These are phyloP conservation scores for Butorides virescens DNA, from an alignment of 2,113 vertebrate genomes.

Conservation along the genomic window DNA sequence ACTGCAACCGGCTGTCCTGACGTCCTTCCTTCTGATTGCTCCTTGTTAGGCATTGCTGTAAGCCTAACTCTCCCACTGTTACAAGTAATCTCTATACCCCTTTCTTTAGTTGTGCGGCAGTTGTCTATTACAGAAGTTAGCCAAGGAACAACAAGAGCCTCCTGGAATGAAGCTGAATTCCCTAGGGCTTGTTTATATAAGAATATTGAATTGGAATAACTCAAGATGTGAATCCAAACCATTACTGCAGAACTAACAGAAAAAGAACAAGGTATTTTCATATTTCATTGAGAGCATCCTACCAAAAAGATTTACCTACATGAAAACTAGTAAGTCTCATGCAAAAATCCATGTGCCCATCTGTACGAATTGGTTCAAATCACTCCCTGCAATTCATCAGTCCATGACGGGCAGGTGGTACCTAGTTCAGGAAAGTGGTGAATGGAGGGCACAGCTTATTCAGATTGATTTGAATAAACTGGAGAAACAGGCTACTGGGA, in stretches of 20 bases:
- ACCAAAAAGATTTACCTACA: not conserved
- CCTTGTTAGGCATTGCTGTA: not conserved
- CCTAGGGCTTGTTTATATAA: not conserved
- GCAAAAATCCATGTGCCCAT: not conserved
- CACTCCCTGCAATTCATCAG: not conserved
- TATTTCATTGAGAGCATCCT: not conserved
- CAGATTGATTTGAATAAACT: not conserved
- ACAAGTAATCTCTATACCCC: not conserved
- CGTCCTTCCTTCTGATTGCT: not conserved
- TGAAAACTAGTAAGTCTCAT: fast-evolving
- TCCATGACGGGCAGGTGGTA: fast-evolving
- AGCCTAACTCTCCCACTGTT: not conserved
- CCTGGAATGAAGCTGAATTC: not conserved
- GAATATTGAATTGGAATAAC: not conserved
- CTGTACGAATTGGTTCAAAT: fast-evolving
- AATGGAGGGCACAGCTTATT: fast-evolving
- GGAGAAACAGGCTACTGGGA: not conserved
- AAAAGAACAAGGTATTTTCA: not conserved
- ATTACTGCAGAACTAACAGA: not conserved
- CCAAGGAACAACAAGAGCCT: not conserved
- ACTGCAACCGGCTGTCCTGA: not conserved
- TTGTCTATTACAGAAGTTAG: not conserved
- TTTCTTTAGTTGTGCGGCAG: fast-evolving
- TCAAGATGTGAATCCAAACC: not conserved
- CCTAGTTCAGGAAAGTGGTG: too few relatives aligned